Conservation (phyloP, 2,113 vertebrate species). For the Lontra canadensis region DNA sequence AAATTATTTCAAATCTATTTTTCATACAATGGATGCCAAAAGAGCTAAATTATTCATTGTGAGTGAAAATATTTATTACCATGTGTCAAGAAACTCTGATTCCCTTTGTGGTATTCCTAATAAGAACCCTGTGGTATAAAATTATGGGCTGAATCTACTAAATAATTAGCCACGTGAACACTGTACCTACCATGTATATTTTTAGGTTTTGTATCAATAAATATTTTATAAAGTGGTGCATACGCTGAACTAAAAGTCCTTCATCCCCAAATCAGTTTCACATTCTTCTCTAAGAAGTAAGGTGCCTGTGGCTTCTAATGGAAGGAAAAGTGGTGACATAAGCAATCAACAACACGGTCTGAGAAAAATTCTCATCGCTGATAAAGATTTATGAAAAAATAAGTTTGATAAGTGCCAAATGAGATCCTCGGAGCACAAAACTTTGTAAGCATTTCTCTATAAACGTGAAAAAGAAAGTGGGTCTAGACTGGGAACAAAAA, state of each 20-base stretch:
- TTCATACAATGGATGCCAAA: slow-evolving; percentile 59
- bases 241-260: slow-evolving; percentile 66
- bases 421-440: neutral
- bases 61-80: slow-evolving; percentile 80
- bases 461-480: neutral
- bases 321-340: neutral
- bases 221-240: slow-evolving; percentile 77
- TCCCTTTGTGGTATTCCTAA: slow-evolving; percentile 72
- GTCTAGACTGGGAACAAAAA: neutral
- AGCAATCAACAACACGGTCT: neutral
- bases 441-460: slow-evolving; percentile 24
- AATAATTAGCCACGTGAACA: slow-evolving; percentile 72
- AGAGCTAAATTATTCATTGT: slow-evolving; percentile 79
- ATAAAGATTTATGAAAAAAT: neutral
- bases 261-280: slow-evolving; percentile 74
- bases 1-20: slow-evolving; percentile 65
- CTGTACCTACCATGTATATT: slow-evolving; percentile 69
- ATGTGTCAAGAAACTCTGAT: slow-evolving; percentile 74
- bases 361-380: neutral
- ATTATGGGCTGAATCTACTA: slow-evolving; percentile 64
- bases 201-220: slow-evolving; percentile 80
- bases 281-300: slow-evolving; percentile 61
- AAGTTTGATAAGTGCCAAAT: neutral
- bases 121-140: slow-evolving; percentile 72
- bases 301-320: neutral